Evolutionary conservation across 2,113 vertebrate species (phyloP).

Genomic region (Lutjanus erythropterus): DNA sequence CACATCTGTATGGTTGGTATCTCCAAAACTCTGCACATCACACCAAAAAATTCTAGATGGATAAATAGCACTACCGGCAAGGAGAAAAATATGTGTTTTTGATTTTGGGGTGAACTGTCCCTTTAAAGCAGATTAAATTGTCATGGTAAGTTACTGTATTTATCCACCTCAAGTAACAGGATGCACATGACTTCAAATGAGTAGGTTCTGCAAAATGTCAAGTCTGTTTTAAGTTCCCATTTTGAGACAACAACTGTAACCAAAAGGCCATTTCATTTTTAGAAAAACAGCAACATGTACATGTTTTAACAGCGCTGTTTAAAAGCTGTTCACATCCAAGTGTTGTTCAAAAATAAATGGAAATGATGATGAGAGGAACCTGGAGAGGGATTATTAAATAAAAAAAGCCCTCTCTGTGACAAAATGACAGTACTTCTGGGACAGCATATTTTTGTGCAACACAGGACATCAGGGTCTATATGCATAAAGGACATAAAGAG

Average conservation of each 20-base stretch:
- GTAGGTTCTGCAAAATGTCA: constrained; percentile 41
- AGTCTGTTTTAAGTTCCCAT: constrained; percentile 33
- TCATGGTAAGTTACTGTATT: constrained; percentile 32
- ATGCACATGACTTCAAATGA: constrained; percentile 37
- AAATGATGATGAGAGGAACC: constrained; percentile 17
- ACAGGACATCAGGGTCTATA: constrained; percentile 1
- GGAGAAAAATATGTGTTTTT: too few relatives aligned
- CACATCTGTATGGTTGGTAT: too few relatives aligned
- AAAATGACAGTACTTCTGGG: constrained; percentile 50
- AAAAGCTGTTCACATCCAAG: constrained; percentile 51
- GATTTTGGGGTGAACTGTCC: too few relatives aligned
- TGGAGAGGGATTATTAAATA: constrained; percentile 2
- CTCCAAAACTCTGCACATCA: too few relatives aligned
- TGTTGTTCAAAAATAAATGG: constrained; percentile 52
- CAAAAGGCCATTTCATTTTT: constrained; percentile 53
- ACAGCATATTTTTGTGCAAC: constrained; percentile 49
- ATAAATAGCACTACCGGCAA: too few relatives aligned
- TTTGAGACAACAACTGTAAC: constrained; percentile 48
- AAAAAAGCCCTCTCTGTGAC: constrained; percentile 10
- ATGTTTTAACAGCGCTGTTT: constrained; percentile 31
- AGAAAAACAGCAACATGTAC: constrained; percentile 44
- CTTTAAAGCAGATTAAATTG: constrained; percentile 45
- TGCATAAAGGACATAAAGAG: constrained; percentile 25
- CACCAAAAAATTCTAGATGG: too few relatives aligned
- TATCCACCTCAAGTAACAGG: constrained; percentile 38